A percentile compares a stretch with the other conserved stretches of the same genome.
Conservation (phyloP, 2,113 vertebrate species). For the Corvus cornix region DNA sequence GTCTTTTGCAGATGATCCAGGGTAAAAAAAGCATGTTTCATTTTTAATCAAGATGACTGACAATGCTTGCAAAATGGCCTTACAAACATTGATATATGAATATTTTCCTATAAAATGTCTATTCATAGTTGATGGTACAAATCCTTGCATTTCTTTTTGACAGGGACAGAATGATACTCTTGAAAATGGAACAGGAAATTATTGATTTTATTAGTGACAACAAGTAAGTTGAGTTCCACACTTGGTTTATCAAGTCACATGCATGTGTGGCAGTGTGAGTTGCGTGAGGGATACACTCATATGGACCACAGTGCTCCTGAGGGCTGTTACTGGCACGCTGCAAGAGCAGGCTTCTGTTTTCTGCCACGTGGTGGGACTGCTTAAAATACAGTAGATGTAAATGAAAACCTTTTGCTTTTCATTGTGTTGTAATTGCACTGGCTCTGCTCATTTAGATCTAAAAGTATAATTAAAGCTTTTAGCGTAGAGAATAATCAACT, state of each 20-base stretch:
- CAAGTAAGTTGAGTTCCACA: slow-evolving; percentile 74
- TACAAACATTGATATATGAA: background rate
- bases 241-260: background rate
- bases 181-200: slow-evolving; percentile 97
- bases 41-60: background rate
- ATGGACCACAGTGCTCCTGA: background rate
- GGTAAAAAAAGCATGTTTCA: background rate
- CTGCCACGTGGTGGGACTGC: background rate
- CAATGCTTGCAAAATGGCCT: fast-evolving
- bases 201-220: slow-evolving; percentile 92
- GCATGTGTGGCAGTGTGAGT: fast-evolving
- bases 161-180: slow-evolving; percentile 93
- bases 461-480: slow-evolving; percentile 20
- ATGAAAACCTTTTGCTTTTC: slow-evolving; percentile 20
- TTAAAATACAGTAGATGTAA: background rate
- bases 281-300: fast-evolving
- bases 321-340: background rate
- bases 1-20: background rate
- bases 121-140: background rate
- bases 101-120: background rate
- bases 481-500: background rate
- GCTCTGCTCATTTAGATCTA: background rate
- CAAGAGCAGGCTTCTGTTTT: background rate
- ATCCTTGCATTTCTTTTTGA: slow-evolving; percentile 43
- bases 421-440: slow-evolving; percentile 17